Evolutionary conservation across 1,140 invertebrate species (phyloP), one percentile per base, ranked within the genome.

Genomic region (Psix sp.): DNA sequence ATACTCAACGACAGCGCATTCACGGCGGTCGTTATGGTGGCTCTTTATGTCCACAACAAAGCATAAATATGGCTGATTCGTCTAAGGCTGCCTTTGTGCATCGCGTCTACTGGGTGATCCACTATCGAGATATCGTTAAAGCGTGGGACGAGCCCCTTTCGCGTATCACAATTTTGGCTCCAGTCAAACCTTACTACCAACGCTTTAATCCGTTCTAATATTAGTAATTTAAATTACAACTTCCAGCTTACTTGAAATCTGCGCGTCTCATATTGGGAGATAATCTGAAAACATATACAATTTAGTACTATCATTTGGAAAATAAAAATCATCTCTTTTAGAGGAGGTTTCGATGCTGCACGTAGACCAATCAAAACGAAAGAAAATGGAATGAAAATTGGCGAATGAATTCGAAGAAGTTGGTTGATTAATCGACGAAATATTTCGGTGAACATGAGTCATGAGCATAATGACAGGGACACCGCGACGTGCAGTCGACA

Each of bases 391-490:
- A n/a, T n/a, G n/a, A n/a, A n/a, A n/a, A n/a, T n/a, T n/a, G n/a
- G n/a, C n/a, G 18, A 0, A 15, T 43, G 26, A 40, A 14, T 7
- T 10, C 13, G 11, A 49, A 13, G 60, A 31, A 39, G 36, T 36
- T 42, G 36, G 67, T 40, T 62, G 66, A 76, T 72, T 38, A 80
- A n/a, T n/a, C n/a, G 80, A 60, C 71, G 35, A 74, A 77, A 70
- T 84, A 84, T 85, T 83, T 81, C 56, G 60, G 74, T 78, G 74
- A 24, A 60, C 54, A 65, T 84, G 84, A 84, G 78, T 85, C 84
- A 84, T 57, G 40, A 74, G 76, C 43, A 80, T 77, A 76, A 77
- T 74, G 3, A 4, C 21, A 79, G 71, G 79, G 60, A 71, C 63
- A 65, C 68, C 60, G 63, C 45, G 46, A 75, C 66, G 62, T 80